phyloP scores from a whole-genome alignment of 2,888 invertebrate genomes.

The Trisateles emortualis region DNA sequence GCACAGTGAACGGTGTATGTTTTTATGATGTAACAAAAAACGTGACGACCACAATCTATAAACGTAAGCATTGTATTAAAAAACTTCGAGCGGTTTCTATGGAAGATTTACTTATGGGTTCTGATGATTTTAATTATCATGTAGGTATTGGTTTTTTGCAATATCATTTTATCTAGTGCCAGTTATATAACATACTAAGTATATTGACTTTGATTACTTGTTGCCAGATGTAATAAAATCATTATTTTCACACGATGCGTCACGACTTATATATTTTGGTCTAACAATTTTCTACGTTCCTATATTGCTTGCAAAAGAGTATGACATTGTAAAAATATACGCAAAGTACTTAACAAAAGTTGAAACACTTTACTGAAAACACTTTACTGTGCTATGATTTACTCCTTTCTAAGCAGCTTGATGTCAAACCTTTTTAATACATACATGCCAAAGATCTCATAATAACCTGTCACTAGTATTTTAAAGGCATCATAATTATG shows the following conservation, averaged over 20 bases:
- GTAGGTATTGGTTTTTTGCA: conserved; percentile 34
- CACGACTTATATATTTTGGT: no score
- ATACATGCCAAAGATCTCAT: no score
- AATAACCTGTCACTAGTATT: no score
- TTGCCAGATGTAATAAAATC: background rate
- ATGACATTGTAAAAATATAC: no score
- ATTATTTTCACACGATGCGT: background rate
- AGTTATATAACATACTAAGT: conserved; percentile 21
- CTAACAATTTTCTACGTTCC: no score
- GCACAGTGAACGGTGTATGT: conserved; percentile 64
- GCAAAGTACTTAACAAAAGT: no score
- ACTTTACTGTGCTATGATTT: no score
- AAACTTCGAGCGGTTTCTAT: conserved; percentile 46
- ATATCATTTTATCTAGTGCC: conserved; percentile 30
- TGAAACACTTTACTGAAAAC: no score
- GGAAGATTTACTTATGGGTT: conserved; percentile 47
- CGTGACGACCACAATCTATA: conserved; percentile 49
- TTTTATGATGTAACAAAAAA: conserved; percentile 69
- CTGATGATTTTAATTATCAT: conserved; percentile 50
- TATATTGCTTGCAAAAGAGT: no score
- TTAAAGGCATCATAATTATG: no score
- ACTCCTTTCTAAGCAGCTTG: no score
- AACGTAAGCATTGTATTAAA: conserved; percentile 59
- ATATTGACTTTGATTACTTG: conserved; percentile 15
- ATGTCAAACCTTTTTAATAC: no score